A percentile compares a stretch with the other conserved stretches of the same genome.
These are phyloP conservation scores for Spodoptera picta DNA, from an alignment of 2,888 invertebrate genomes.

Conservation along the genomic window DNA sequence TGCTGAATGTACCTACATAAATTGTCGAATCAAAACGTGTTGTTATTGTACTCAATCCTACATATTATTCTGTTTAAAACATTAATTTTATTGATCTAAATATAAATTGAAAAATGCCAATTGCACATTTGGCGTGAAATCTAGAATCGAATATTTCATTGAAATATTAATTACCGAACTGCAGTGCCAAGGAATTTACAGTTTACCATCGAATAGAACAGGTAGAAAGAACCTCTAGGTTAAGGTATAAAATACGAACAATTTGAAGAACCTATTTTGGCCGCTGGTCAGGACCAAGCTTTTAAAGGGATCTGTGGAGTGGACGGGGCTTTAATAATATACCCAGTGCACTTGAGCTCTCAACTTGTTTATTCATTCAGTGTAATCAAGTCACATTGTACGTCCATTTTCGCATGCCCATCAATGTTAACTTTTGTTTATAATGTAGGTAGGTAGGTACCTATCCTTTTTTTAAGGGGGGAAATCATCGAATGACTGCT, in stretches of 20 bases:
- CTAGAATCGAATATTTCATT: too few relatives aligned
- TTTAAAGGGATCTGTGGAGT: conserved; percentile 31
- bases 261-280: conserved; percentile 56
- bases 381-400: conserved; percentile 65
- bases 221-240: conserved; percentile 8
- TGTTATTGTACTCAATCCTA: too few relatives aligned
- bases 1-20: conserved; percentile 17
- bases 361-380: conserved; percentile 69
- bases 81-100: too few relatives aligned
- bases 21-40: conserved; percentile 3
- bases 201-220: neutral
- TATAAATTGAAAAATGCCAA: too few relatives aligned
- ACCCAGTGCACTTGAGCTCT: conserved; percentile 69
- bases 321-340: conserved; percentile 59
- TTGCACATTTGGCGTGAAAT: too few relatives aligned
- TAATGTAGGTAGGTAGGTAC: too few relatives aligned
- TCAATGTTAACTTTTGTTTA: too few relatives aligned
- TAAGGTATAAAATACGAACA: conserved; percentile 38
- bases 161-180: neutral
- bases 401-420: too few relatives aligned
- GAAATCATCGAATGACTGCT: too few relatives aligned
- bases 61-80: too few relatives aligned
- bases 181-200: conserved; percentile 7
- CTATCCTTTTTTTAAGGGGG: too few relatives aligned
- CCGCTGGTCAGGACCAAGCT: conserved; percentile 39